Base-by-base conservation (phyloP, 1,140 invertebrate genomes). In the Dryas iulia region DNA sequence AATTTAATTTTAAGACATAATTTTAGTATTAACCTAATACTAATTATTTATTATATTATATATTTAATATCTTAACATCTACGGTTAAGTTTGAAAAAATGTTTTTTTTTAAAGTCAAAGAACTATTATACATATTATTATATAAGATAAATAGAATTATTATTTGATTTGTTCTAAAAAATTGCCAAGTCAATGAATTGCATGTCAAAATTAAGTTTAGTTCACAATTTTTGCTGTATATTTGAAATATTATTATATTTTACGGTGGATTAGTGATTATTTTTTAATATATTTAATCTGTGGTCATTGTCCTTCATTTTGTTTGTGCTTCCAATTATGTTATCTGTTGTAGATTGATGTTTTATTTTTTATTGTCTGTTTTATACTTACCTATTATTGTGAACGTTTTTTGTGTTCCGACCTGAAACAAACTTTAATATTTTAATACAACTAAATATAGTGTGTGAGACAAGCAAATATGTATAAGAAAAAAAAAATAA, bases 11-110 rank as follows among this genome's bases (percentile, higher is more conserved):
- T 39, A 61, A 28, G 8, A 69, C 66, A 62, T 68, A 69, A 68
- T 63, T 69, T 69, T 58, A 69, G 53, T 28, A 68, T 65, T 57
- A 62, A 14, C 25, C 59, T 62, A 69, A 31, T 23, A 35, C 30
- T 61, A 68, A 33, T 53, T 59, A 54, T 1, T 47, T 62, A 54
- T 5, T 61, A 35, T 68, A 35, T 35, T n/a, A n/a, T n/a, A n/a
- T n/a, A n/a, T n/a, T n/a, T n/a, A n/a, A 53, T 30, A 57, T 58
- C 52, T 62, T 47, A 47, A 57, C 25, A 59, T 30, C 58, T 72
- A 73, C n/a, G 64, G 72, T 77, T 54, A 83, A 78, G 78, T 79
- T 80, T 79, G 73, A 78, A 79, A 61, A 64, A 57, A n/a, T 6
- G 18, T 54, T 66, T 71, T 65, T 52, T 67, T 69, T 66, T 59